Evolutionary conservation across 2,797 vertebrate species (phyloP).

Genomic region (Helicolenus hilgendorfi): DNA sequence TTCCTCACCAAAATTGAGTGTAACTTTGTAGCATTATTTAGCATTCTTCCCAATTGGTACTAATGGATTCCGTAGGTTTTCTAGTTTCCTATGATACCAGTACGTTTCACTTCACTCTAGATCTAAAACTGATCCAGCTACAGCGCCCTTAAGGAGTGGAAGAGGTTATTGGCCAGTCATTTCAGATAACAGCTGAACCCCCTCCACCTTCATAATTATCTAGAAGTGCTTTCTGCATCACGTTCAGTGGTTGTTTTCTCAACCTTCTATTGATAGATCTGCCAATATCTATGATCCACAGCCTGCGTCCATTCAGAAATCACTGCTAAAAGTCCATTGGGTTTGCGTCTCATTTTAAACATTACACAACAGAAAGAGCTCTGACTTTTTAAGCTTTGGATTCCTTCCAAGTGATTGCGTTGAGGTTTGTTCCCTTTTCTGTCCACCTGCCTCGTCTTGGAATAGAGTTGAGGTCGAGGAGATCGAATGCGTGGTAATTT

Average conservation of each 20-base stretch:
- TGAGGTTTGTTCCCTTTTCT: conserved; percentile 38
- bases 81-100: no score
- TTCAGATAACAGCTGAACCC: conserved; percentile 7
- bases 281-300: conserved; percentile 39
- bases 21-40: no score
- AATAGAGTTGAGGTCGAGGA: conserved; percentile 41
- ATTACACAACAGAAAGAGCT: conserved; percentile 3
- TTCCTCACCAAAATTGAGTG: no score
- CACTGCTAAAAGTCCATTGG: conserved; percentile 15
- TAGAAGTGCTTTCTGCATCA: conserved; percentile 23
- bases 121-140: no score
- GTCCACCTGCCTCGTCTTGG: conserved; percentile 47
- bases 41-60: no score
- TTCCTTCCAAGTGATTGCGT: conserved; percentile 25
- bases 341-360: conserved; percentile 8
- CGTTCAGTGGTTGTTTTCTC: conserved; percentile 18
- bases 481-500: conserved; percentile 75
- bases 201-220: conserved; percentile 21
- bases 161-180: background rate
- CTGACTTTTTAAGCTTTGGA: conserved; percentile 23
- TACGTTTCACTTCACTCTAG: no score
- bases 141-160: background rate
- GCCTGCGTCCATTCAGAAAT: conserved; percentile 17
- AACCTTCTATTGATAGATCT: conserved; percentile 3
- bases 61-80: no score